phyloP scores from a whole-genome alignment of 2,797 vertebrate genomes.

The Hafferia zeledoni region DNA sequence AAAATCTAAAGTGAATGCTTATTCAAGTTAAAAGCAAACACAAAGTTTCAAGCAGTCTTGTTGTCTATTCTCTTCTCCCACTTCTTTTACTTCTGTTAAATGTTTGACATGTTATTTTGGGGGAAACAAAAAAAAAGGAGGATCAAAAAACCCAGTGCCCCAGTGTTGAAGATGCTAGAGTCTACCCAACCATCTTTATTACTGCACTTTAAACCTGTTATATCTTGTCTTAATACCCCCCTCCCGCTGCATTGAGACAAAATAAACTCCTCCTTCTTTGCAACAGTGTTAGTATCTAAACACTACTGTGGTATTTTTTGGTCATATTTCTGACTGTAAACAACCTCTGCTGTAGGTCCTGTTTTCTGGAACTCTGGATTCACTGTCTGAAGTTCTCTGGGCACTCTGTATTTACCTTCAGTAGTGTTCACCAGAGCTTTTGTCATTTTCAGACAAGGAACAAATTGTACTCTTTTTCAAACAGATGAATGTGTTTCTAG shows the following conservation, averaged over 20 bases:
- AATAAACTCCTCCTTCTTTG: neutral
- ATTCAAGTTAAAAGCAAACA: neutral
- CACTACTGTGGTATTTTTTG: neutral
- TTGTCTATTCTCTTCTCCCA: neutral
- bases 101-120: neutral
- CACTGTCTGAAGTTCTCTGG: neutral
- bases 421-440: neutral
- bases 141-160: fast-evolving
- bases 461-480: neutral
- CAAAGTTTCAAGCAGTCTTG: neutral
- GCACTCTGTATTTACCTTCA: neutral
- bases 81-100: neutral
- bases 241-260: neutral
- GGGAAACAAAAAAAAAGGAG: neutral
- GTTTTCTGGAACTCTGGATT: neutral
- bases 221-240: neutral
- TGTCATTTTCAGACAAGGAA: neutral
- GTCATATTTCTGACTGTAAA: neutral
- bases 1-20: neutral
- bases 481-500: neutral
- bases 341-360: neutral
- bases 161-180: neutral
- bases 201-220: neutral
- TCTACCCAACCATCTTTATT: neutral
- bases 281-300: neutral